These are phyloP conservation scores for Mallateleia sp. DNA, from an alignment of 2,888 invertebrate genomes.

Conservation along the genomic window DNA sequence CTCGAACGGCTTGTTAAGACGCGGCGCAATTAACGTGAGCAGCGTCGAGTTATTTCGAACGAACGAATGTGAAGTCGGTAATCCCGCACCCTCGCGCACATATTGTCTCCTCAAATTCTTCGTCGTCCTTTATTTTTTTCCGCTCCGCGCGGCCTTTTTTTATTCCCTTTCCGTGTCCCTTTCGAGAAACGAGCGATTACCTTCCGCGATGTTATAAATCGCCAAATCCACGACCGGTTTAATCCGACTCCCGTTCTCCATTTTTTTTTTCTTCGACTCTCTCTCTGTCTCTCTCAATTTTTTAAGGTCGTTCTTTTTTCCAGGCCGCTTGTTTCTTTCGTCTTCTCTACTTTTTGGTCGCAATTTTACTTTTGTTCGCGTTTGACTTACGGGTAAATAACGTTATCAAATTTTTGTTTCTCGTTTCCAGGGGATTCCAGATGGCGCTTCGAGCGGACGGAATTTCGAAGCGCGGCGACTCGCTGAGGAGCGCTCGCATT, in stretches of 20 bases:
- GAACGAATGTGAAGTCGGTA: slow-evolving; percentile 62
- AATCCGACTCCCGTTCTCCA: slow-evolving; percentile 71
- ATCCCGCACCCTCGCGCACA: slow-evolving; percentile 84
- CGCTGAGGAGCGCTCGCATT: slow-evolving; percentile 30
- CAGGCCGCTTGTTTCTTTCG: background rate
- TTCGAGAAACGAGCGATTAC: slow-evolving; percentile 72
- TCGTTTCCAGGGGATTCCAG: background rate
- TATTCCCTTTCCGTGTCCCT: slow-evolving; percentile 48
- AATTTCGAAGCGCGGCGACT: background rate
- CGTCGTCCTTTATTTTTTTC: slow-evolving; percentile 60
- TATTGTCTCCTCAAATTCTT: slow-evolving; percentile 78
- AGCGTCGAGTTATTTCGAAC: slow-evolving; percentile 69
- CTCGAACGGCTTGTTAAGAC: slow-evolving; percentile 71
- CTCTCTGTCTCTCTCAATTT: background rate
- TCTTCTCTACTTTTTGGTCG: too few species aligned
- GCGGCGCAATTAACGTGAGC: slow-evolving; percentile 73
- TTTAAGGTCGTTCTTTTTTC: background rate
- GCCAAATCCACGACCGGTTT: slow-evolving; percentile 86
- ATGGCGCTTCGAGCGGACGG: background rate
- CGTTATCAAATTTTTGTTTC: slow-evolving; percentile 21
- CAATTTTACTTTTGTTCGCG: slow-evolving; percentile 54
- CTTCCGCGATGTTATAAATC: slow-evolving; percentile 85
- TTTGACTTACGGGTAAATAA: slow-evolving; percentile 32
- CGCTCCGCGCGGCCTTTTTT: slow-evolving; percentile 23
- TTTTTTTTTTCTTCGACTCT: slow-evolving; percentile 45